Conservation (phyloP, 2,113 vertebrate genomes). For the Carettochelys insculpta region DNA sequence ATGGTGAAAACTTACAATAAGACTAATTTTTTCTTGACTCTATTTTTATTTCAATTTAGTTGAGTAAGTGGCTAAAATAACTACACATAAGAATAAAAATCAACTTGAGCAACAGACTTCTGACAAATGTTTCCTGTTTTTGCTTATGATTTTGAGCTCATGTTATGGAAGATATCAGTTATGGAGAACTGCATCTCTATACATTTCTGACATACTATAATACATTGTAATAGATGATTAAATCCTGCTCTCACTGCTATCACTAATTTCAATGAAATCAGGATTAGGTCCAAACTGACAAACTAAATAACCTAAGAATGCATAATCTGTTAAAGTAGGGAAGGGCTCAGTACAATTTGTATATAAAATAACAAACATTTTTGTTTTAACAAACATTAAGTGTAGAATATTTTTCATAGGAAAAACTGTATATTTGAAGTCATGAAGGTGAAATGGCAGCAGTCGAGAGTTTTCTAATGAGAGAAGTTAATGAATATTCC, state of each 20-base stretch:
- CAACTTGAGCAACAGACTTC: conserved; percentile 10
- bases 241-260: background rate
- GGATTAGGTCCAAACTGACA: background rate
- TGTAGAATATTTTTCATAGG: background rate
- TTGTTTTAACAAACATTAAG: background rate
- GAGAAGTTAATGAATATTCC: background rate
- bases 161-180: background rate
- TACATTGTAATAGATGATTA: background rate
- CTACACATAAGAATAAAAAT: conserved; percentile 51
- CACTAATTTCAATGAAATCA: background rate
- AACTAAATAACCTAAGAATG: background rate
- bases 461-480: background rate
- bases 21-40: conserved; percentile 36
- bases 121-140: conserved; percentile 10
- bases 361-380: background rate
- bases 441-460: background rate
- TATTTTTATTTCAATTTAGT: conserved; percentile 3
- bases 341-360: background rate
- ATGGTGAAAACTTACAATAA: conserved; percentile 59
- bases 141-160: conserved; percentile 30
- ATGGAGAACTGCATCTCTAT: background rate
- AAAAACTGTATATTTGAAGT: background rate
- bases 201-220: background rate
- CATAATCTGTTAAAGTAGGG: background rate
- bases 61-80: background rate